phyloP scores from a whole-genome alignment of 1,140 invertebrate genomes.

The Drosophila repleta region DNA sequence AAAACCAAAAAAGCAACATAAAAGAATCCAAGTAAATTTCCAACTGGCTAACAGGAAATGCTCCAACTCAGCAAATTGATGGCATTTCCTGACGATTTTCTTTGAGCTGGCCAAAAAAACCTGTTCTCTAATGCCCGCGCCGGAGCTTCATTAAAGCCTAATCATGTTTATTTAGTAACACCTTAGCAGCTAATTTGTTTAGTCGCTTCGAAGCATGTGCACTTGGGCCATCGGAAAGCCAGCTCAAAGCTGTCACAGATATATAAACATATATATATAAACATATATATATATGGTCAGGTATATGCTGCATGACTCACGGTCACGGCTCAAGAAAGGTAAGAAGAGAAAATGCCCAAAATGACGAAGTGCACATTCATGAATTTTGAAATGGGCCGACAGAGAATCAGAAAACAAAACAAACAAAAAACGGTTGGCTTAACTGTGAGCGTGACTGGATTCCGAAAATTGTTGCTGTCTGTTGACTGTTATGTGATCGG shows the following conservation, averaged over 20 bases:
- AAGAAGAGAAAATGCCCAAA: slow-evolving; percentile 61
- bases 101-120: background rate
- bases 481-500: slow-evolving; percentile 28
- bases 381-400: slow-evolving; percentile 69
- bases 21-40: background rate
- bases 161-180: slow-evolving; percentile 41
- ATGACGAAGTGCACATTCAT: slow-evolving; percentile 78
- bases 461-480: slow-evolving; percentile 21
- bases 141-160: slow-evolving; percentile 21
- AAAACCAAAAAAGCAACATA: slow-evolving; percentile 15
- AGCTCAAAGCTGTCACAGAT: slow-evolving; percentile 8
- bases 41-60: slow-evolving; percentile 31
- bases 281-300: background rate
- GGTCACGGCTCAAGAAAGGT: slow-evolving; percentile 50
- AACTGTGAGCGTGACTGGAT: slow-evolving; percentile 60
- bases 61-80: slow-evolving; percentile 5
- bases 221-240: slow-evolving; percentile 15
- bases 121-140: slow-evolving; percentile 6
- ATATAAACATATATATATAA: slow-evolving; percentile 7
- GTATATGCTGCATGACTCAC: slow-evolving; percentile 34
- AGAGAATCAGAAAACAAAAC: slow-evolving; percentile 41
- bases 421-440: slow-evolving; percentile 51
- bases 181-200: slow-evolving; percentile 41
- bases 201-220: slow-evolving; percentile 5
- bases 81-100: slow-evolving; percentile 20